Evolutionary conservation across 1,140 invertebrate species (phyloP), one percentile per base, ranked within the genome.

Genomic region (Danaus plexippus): DNA sequence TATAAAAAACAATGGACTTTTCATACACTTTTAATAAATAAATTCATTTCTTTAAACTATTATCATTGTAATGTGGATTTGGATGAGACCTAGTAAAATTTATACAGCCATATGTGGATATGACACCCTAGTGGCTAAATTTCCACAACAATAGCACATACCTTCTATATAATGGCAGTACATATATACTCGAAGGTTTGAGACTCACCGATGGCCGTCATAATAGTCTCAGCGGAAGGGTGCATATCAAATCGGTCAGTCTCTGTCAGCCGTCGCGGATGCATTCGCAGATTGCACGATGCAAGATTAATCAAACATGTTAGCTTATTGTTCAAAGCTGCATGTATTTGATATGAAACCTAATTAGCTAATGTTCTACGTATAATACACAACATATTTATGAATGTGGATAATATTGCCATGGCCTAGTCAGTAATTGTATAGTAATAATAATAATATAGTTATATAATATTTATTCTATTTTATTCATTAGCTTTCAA

Each of bases 241-340:
- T 79, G 78, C 76, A 81, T 81, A 81, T 75, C 70, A 81, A 79
- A 81, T 79, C 71, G 76, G 76, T 73, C 76, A 77, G 71, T 63
- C 47, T 73, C 75, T 79, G 63, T 59, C 78, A 81, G 75, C 67
- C 69, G 66, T 67, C 66, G 61, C 66, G 69, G 66, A 64, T 75
- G 71, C 73, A 81, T 77, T 74, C 66, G 62, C 64, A 71, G 72
- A 82, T 78, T 80, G 72, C 69, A 63, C 52, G 56, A 74, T 81
- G 72, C 77, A 82, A 78, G 71, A 78, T 82, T 80, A 75, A 82
- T 77, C 69, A 43, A 22, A 41, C 32, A 45, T 13, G 11, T 41
- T 32, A 32, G 47, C n/a, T 51, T 47, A 51, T 47, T 56, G 54
- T 42, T 55, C 53, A 51, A 47, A 18, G 46, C 46, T 52, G 42